Evolutionary conservation across 2,888 invertebrate genomes (phyloP).

Genomic region (Chromoteleia sp.): DNA sequence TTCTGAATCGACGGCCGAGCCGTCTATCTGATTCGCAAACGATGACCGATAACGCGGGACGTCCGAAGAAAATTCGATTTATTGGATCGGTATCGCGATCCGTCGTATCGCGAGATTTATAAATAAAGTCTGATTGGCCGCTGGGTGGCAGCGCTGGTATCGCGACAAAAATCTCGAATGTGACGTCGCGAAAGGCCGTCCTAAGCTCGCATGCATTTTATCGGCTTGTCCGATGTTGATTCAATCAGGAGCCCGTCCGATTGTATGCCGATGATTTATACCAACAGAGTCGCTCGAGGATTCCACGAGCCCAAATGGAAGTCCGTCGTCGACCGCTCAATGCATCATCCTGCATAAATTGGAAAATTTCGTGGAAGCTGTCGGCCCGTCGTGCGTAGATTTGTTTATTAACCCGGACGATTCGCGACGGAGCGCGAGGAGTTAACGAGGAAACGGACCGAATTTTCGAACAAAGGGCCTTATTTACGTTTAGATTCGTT

Average conservation of each 20-base stretch:
- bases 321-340: slow-evolving; percentile 26
- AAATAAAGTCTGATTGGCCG: slow-evolving; percentile 37
- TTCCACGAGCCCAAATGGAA: slow-evolving; percentile 13
- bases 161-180: slow-evolving; percentile 36
- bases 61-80: slow-evolving; percentile 18
- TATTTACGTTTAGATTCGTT: slow-evolving; percentile 45
- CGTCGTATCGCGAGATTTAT: slow-evolving; percentile 17
- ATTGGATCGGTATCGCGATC: slow-evolving; percentile 28
- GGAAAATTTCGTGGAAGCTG: slow-evolving; percentile 27
- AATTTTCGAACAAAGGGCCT: slow-evolving; percentile 21
- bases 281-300: slow-evolving; percentile 7
- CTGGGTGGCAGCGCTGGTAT: slow-evolving; percentile 23
- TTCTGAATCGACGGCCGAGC: slow-evolving; percentile 10
- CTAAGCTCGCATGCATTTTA: slow-evolving; percentile 27
- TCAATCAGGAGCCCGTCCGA: slow-evolving; percentile 41
- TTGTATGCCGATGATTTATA: slow-evolving; percentile 51
- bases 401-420: slow-evolving; percentile 34
- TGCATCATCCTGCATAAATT: slow-evolving; percentile 48
- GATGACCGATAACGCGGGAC: slow-evolving; percentile 8
- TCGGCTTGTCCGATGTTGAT: slow-evolving; percentile 44
- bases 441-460: slow-evolving; percentile 1
- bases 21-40: neutral
- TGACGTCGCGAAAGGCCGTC: slow-evolving; percentile 19
- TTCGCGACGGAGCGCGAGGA: neutral
- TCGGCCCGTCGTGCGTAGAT: too few species aligned